Conservation (phyloP, 2,888 invertebrate species). For the Mythimna ferrago region DNA sequence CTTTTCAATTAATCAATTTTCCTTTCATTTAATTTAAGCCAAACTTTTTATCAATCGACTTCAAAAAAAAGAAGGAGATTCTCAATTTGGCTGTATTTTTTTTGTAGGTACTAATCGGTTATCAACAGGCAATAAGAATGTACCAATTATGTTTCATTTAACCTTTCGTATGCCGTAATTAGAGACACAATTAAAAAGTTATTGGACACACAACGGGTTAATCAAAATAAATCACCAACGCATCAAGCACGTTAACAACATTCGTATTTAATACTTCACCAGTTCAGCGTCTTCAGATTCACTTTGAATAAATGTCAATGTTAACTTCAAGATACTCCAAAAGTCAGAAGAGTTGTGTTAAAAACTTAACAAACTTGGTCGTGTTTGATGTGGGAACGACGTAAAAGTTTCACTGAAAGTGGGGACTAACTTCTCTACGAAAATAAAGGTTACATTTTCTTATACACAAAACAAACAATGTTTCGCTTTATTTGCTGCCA, state of each 20-base stretch:
- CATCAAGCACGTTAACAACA: constrained; percentile 7
- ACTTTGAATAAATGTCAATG: constrained; percentile 64
- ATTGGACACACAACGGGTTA: too few species aligned
- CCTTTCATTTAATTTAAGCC: too few species aligned
- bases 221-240: constrained; percentile 2
- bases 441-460: constrained; percentile 60
- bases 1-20: too few species aligned
- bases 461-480: constrained; percentile 58
- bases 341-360: constrained; percentile 66
- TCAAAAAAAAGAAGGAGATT: too few species aligned
- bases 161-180: too few species aligned
- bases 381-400: constrained; percentile 67
- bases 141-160: too few species aligned
- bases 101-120: too few species aligned
- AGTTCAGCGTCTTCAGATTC: constrained; percentile 32
- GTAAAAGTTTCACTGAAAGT: constrained; percentile 57
- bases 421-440: constrained; percentile 53
- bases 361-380: constrained; percentile 67
- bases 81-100: too few species aligned
- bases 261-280: constrained; percentile 38
- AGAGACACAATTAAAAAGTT: too few species aligned
- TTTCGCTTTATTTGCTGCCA: constrained; percentile 41
- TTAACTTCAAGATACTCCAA: constrained; percentile 63
- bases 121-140: too few species aligned
- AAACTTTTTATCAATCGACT: too few species aligned